Evolutionary conservation across 2,888 invertebrate species (phyloP).

Genomic region (Dryadula phaetusa): DNA sequence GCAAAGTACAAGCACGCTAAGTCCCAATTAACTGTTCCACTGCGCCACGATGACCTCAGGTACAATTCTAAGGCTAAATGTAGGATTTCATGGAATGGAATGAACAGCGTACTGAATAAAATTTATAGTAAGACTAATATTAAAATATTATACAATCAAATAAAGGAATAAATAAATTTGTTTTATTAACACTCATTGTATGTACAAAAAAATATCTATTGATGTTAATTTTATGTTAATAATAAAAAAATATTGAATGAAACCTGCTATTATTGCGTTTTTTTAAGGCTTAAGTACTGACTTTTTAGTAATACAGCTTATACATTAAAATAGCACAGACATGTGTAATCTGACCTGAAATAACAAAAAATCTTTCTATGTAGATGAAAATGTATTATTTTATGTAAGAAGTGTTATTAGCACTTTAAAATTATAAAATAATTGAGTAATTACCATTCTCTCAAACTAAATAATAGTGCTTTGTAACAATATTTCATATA

Average conservation of each 20-base stretch:
- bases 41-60: too few relatives aligned
- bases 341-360: too few relatives aligned
- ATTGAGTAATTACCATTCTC: not conserved
- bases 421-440: not conserved
- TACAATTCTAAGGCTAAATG: not conserved
- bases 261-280: not conserved
- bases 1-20: not conserved
- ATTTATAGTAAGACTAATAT: not conserved
- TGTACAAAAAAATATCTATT: not conserved
- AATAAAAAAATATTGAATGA: not conserved
- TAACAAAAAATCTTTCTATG: too few relatives aligned
- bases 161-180: not conserved
- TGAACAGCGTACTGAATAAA: not conserved
- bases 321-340: too few relatives aligned
- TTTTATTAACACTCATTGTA: conserved; percentile 1
- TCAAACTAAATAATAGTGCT: not conserved
- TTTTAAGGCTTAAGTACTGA: too few relatives aligned
- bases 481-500: not conserved
- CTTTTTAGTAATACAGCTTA: too few relatives aligned
- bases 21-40: not conserved
- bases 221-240: not conserved
- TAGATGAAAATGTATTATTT: too few relatives aligned
- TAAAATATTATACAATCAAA: not conserved
- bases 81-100: too few relatives aligned
- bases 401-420: too few relatives aligned